These are phyloP conservation scores for Drosophila parvula DNA, from an alignment of 1,140 invertebrate species.

Conservation along the genomic window DNA sequence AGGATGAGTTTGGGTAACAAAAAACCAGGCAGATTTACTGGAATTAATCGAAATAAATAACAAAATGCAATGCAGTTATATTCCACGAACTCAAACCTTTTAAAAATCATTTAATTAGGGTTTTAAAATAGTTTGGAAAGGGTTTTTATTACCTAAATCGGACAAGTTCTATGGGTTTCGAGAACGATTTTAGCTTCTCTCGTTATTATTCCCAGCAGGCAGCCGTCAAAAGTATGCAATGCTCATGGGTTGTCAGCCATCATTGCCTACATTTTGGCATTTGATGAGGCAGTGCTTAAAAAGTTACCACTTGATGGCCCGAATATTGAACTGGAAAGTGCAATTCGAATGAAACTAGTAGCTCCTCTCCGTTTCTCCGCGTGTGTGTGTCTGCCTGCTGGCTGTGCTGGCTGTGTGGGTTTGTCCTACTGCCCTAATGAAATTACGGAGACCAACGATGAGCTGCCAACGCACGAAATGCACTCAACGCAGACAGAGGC, in stretches of 20 bases:
- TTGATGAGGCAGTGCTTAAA: slow-evolving; percentile 4
- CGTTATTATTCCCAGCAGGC: neutral
- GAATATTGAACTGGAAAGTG: neutral
- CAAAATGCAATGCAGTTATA: no score
- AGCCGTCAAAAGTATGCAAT: slow-evolving; percentile 3
- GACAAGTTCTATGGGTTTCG: neutral
- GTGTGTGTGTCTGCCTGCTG: slow-evolving; percentile 10
- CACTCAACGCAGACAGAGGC: slow-evolving; percentile 46
- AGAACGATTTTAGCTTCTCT: neutral
- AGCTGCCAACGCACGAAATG: slow-evolving; percentile 64
- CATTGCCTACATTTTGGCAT: slow-evolving; percentile 4
- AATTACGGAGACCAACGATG: slow-evolving; percentile 63
- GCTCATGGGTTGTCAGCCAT: neutral
- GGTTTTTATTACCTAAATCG: neutral
- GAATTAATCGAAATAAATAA: neutral
- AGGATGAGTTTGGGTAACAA: neutral
- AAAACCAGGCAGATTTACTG: neutral
- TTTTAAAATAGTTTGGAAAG: no score
- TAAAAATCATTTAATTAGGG: no score
- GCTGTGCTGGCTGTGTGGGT: slow-evolving; percentile 45
- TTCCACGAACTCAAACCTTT: no score
- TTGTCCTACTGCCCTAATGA: slow-evolving; percentile 81
- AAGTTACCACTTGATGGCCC: slow-evolving; percentile 1
- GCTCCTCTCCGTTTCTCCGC: slow-evolving; percentile 4
- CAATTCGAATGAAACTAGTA: neutral